These are phyloP conservation scores for Noctua janthina DNA, from an alignment of 2,888 invertebrate genomes.

Conservation along the genomic window DNA sequence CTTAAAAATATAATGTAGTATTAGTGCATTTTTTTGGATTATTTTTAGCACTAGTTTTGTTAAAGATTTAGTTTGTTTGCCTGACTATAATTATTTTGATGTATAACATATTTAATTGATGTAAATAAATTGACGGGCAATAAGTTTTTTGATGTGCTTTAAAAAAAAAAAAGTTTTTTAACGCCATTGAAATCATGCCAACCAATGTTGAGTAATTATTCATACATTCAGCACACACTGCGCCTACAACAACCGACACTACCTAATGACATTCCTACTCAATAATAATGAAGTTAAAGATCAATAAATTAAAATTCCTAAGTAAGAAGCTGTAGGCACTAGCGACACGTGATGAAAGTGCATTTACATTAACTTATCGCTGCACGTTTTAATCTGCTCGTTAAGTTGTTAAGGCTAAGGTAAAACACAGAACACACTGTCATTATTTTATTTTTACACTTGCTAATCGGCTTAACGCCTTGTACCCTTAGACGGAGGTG, in stretches of 20 bases:
- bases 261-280: neutral
- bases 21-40: too few relatives aligned
- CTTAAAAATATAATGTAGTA: too few relatives aligned
- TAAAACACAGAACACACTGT: neutral
- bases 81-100: too few relatives aligned
- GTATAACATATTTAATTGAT: too few relatives aligned
- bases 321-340: conserved; percentile 33
- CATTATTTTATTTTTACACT: neutral
- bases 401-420: conserved; percentile 66
- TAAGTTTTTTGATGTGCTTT: too few relatives aligned
- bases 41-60: too few relatives aligned
- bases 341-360: conserved; percentile 69
- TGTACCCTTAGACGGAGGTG: too few relatives aligned
- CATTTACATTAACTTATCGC: conserved; percentile 71
- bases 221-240: neutral
- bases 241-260: neutral
- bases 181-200: neutral
- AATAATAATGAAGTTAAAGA: conserved; percentile 23
- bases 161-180: too few relatives aligned
- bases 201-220: neutral
- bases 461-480: too few relatives aligned
- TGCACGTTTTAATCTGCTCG: conserved; percentile 59
- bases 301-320: conserved; percentile 54
- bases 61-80: too few relatives aligned
- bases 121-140: too few relatives aligned